A percentile compares a stretch with the other conserved stretches of the same genome.
Conservation (phyloP, 2,888 invertebrate genomes). For the Apodemia duryi region DNA sequence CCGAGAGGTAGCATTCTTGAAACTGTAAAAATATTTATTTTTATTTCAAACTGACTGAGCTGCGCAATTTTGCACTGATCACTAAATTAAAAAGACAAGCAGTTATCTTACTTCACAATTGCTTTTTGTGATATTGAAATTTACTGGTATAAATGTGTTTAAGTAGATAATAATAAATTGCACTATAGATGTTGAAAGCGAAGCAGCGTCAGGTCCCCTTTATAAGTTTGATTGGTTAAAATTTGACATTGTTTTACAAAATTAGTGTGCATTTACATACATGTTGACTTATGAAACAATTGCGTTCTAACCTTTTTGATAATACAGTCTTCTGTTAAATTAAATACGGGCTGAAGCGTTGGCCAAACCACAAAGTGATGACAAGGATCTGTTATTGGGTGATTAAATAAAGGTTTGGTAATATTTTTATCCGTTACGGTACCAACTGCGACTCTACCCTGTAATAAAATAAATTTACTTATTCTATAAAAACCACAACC, state of each 20-base stretch:
- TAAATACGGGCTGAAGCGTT: conserved; percentile 49
- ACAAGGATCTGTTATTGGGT: conserved; percentile 56
- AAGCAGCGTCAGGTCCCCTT: too few relatives aligned
- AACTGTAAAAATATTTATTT: too few relatives aligned
- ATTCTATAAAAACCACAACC: not conserved
- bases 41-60: too few relatives aligned
- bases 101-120: too few relatives aligned
- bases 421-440: conserved; percentile 46
- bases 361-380: conserved; percentile 66
- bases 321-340: conserved; percentile 52
- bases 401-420: conserved; percentile 42
- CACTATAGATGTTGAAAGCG: too few relatives aligned
- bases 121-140: too few relatives aligned
- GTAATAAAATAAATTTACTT: conserved; percentile 28
- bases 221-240: too few relatives aligned
- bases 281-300: not conserved
- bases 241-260: not conserved
- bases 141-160: too few relatives aligned
- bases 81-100: too few relatives aligned
- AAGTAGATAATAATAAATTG: too few relatives aligned
- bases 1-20: too few relatives aligned
- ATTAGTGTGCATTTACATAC: not conserved
- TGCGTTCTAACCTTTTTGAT: conserved; percentile 49
- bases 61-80: too few relatives aligned
- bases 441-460: conserved; percentile 54